Percentiles rank a stretch among this genome's conserved stretches.
These are phyloP conservation scores for Drosophila pectinifera DNA, from an alignment of 1,140 invertebrate species.

Conservation along the genomic window DNA sequence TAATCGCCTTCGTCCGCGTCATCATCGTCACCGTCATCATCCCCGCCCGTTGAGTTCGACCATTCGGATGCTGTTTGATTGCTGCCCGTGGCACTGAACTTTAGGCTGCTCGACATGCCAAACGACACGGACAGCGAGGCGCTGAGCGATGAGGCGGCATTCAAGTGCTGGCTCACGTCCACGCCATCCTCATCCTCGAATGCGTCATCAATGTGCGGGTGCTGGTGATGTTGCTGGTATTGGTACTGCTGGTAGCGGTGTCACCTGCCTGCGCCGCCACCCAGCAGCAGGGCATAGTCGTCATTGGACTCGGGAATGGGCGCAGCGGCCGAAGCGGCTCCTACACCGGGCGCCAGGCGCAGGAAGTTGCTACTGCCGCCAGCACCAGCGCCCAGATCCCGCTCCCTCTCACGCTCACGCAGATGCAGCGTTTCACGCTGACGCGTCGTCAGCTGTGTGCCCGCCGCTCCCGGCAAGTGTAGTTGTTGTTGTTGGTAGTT, in stretches of 20 bases:
- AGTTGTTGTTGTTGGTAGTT: constrained; percentile 79
- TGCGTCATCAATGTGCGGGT: constrained; percentile 54
- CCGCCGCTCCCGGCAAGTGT: constrained; percentile 53
- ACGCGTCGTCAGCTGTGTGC: constrained; percentile 49
- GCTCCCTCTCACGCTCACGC: constrained; percentile 46
- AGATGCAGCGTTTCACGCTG: constrained; percentile 71
- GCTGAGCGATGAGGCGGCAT: constrained; percentile 68
- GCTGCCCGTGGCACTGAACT: constrained; percentile 75
- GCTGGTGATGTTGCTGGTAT: constrained; percentile 50
- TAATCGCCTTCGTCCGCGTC: constrained; percentile 41
- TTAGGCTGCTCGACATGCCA: constrained; percentile 78
- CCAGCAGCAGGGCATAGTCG: constrained; percentile 76
- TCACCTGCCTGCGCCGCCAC: constrained; percentile 76
- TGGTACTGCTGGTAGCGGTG: constrained; percentile 77
- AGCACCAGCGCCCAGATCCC: constrained; percentile 55
- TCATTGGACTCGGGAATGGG: constrained; percentile 79
- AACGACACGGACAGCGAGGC: constrained; percentile 75
- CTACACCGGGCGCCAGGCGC: constrained; percentile 45
- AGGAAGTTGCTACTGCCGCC: constrained; percentile 61
- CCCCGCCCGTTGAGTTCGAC: constrained; percentile 76
- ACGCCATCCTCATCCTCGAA: constrained; percentile 66
- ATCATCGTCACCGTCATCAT: constrained; percentile 61
- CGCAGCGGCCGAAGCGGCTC: constrained; percentile 56
- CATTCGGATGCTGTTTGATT: constrained; percentile 75
- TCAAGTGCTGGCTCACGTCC: constrained; percentile 71